Percentiles rank a stretch among this genome's conserved stretches.
Conservation (phyloP, 1,140 invertebrate genomes). For the Drosophila ficusphila region DNA sequence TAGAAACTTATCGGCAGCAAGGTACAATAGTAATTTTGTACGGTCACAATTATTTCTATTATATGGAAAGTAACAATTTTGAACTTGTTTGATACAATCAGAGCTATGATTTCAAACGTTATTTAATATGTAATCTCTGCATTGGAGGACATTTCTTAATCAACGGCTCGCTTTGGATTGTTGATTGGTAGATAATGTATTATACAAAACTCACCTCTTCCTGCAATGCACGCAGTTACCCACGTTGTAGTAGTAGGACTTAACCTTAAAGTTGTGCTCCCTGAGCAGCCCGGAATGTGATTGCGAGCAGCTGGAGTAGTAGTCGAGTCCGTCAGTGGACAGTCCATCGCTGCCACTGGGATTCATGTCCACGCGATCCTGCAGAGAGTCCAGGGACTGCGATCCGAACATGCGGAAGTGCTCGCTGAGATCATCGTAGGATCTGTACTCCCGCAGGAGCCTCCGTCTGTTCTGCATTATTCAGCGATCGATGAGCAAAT, state of each 20-base stretch:
- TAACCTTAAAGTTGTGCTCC: constrained; percentile 90
- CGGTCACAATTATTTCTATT: too few relatives aligned
- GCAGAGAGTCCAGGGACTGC: constrained; percentile 58
- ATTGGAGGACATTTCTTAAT: too few relatives aligned
- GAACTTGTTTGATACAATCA: too few relatives aligned
- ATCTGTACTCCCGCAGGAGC: constrained; percentile 54
- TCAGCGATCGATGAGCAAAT: constrained; percentile 8
- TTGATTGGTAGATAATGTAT: too few relatives aligned
- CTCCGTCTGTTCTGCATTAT: constrained; percentile 44
- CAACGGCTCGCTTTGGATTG: too few relatives aligned
- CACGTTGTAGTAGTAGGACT: constrained; percentile 92
- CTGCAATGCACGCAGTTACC: constrained; percentile 93
- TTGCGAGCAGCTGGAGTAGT: constrained; percentile 24
- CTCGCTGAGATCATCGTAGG: constrained; percentile 59
- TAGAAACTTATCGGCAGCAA: too few relatives aligned
- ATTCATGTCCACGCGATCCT: constrained; percentile 58
- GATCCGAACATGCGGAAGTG: constrained; percentile 56
- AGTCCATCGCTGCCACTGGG: constrained; percentile 44
- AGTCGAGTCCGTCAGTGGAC: constrained; percentile 41
- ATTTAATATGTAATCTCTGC: too few relatives aligned
- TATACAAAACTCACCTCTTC: constrained; percentile 89
- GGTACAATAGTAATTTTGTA: too few relatives aligned
- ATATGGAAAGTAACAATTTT: too few relatives aligned
- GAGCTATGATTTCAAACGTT: too few relatives aligned
- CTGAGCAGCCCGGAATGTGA: constrained; percentile 57